Percentiles rank a stretch among this genome's conserved stretches.
These are phyloP conservation scores for Ypsolopha scabrella DNA, from an alignment of 2,888 invertebrate species.

Conservation along the genomic window DNA sequence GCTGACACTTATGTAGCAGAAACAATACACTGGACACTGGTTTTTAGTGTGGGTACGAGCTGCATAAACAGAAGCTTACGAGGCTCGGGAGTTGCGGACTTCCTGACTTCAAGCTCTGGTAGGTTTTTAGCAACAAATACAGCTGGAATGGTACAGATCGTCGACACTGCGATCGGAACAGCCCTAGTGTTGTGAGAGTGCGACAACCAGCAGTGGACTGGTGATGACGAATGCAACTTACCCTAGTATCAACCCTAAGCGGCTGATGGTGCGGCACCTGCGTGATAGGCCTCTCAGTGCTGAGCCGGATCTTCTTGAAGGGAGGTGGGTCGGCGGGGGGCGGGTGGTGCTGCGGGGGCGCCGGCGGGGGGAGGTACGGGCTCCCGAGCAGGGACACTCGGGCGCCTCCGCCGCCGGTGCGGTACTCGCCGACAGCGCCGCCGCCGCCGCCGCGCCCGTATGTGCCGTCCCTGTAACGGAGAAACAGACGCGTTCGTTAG, in stretches of 20 bases:
- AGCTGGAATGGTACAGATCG: too few relatives aligned
- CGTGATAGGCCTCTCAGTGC: constrained; percentile 53
- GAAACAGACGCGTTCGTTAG: neutral
- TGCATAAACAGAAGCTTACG: neutral
- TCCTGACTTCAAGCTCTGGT: too few relatives aligned
- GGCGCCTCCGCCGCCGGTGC: constrained; percentile 35
- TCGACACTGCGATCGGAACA: too few relatives aligned
- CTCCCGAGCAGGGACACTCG: constrained; percentile 76
- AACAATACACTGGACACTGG: too few relatives aligned
- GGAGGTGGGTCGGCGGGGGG: constrained; percentile 70
- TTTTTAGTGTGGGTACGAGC: too few relatives aligned
- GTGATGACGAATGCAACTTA: constrained; percentile 17
- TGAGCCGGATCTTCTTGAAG: constrained; percentile 76
- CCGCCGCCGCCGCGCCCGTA: constrained; percentile 49
- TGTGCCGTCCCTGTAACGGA: constrained; percentile 45
- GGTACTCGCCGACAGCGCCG: constrained; percentile 38
- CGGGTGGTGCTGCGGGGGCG: constrained; percentile 56
- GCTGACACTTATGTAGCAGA: too few relatives aligned
- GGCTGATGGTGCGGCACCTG: constrained; percentile 62
- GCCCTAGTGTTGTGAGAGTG: too few relatives aligned
- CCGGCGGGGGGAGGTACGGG: constrained; percentile 64
- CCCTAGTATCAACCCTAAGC: constrained; percentile 77
- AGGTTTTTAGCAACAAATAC: too few relatives aligned
- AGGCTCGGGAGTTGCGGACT: too few relatives aligned
- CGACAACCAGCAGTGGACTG: neutral